Evolutionary conservation across 2,113 vertebrate species (phyloP).

Genomic region (Nasalis larvatus): DNA sequence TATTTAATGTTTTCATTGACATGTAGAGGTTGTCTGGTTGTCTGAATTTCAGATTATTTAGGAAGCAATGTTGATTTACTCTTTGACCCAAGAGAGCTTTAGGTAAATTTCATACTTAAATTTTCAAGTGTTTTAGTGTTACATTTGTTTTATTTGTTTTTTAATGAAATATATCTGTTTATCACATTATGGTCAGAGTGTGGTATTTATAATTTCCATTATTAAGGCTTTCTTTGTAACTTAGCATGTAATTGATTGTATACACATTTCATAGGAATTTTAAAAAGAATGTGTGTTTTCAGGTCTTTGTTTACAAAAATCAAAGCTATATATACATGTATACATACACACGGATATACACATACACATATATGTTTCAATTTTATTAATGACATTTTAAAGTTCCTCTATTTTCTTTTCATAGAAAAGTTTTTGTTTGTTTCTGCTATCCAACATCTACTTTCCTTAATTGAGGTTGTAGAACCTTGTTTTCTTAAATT

Average conservation of each 20-base stretch:
- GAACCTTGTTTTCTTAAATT: not conserved
- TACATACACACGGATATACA: no score
- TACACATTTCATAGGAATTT: not conserved
- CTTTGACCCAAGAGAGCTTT: not conserved
- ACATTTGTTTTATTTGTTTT: not conserved
- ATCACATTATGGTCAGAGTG: not conserved
- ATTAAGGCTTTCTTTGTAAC: not conserved
- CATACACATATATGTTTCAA: not conserved
- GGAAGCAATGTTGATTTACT: not conserved
- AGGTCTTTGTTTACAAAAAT: not conserved
- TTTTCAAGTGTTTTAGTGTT: not conserved
- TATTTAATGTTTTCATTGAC: not conserved
- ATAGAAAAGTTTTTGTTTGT: not conserved
- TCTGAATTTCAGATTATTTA: not conserved
- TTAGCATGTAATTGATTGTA: not conserved
- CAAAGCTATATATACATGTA: not conserved
- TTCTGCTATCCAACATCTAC: not conserved
- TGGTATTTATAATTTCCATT: not conserved
- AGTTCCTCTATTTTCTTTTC: not conserved
- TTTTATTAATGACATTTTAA: not conserved
- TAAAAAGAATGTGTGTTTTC: not conserved
- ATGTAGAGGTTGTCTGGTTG: not conserved
- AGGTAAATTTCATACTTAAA: not conserved
- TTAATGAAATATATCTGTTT: not conserved
- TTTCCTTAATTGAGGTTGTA: not conserved